These are phyloP conservation scores for Pheosia gnoma DNA, from an alignment of 2,888 invertebrate genomes.

Conservation along the genomic window DNA sequence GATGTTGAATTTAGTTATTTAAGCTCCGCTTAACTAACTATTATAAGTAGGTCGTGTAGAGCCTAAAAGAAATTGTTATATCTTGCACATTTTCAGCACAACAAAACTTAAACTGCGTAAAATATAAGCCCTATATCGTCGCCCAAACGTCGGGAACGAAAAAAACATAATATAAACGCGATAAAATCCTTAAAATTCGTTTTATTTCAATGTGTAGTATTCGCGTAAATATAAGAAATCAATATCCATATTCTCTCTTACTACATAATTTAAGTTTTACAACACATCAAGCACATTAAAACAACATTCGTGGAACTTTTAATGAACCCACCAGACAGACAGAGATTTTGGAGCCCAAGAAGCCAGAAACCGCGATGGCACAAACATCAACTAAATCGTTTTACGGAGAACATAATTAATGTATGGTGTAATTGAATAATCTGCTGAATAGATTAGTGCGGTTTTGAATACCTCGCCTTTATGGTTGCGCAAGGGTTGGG, in stretches of 20 bases:
- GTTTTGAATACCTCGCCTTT: constrained; percentile 39
- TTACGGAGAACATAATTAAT: constrained; percentile 30
- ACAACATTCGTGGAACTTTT: background rate
- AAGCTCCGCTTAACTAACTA: too few species aligned
- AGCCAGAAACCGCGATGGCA: constrained; percentile 15
- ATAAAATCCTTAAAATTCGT: too few species aligned
- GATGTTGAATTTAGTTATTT: too few species aligned
- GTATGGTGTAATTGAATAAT: constrained; percentile 38
- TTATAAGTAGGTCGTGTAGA: too few species aligned
- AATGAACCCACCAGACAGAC: constrained; percentile 8
- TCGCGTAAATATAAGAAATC: too few species aligned
- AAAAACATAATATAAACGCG: too few species aligned
- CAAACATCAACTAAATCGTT: constrained; percentile 19
- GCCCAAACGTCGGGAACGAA: too few species aligned
- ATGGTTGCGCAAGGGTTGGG: constrained; percentile 40
- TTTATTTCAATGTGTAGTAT: too few species aligned
- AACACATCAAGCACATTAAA: background rate
- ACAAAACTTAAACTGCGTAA: too few species aligned
- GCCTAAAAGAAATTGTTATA: too few species aligned
- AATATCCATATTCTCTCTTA: background rate
- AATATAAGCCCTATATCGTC: too few species aligned
- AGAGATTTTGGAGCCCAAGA: constrained; percentile 5
- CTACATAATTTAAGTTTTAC: background rate
- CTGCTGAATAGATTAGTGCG: constrained; percentile 58
- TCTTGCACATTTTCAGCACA: too few species aligned